Conservation (phyloP, 2,797 vertebrate species). For the Pseudocheirus occidentalis region DNA sequence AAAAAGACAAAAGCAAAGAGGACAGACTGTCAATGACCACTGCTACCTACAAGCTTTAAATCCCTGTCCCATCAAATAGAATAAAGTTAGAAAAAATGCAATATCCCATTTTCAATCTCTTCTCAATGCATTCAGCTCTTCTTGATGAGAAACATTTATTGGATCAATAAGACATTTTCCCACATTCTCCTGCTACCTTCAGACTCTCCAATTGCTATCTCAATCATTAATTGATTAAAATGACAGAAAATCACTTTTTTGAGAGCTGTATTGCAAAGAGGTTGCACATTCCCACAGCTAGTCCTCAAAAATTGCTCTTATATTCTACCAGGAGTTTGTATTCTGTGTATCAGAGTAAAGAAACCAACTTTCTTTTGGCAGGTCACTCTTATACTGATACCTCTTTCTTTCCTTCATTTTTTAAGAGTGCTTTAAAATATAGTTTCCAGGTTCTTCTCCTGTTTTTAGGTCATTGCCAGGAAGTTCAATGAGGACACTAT, state of each 20-base stretch:
- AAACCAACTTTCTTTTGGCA: background rate
- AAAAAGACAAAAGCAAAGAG: constrained; percentile 8
- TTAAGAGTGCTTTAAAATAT: background rate
- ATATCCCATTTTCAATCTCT: constrained; percentile 63
- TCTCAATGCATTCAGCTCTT: constrained; percentile 71
- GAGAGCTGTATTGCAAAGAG: constrained; percentile 29
- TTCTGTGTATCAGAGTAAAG: constrained; percentile 9
- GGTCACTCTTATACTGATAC: background rate
- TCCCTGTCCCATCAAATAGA: constrained; percentile 50
- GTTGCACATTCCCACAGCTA: background rate
- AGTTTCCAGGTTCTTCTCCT: background rate
- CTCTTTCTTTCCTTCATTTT: background rate
- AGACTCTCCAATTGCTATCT: constrained; percentile 68
- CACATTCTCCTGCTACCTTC: constrained; percentile 73
- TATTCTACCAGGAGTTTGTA: background rate
- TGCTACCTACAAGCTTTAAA: constrained; percentile 48
- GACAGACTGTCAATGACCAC: constrained; percentile 57
- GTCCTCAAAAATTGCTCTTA: constrained; percentile 13
- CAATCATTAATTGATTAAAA: constrained; percentile 80
- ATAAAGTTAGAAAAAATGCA: constrained; percentile 43
- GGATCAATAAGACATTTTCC: constrained; percentile 83
- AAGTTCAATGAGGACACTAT: background rate
- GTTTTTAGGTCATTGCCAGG: background rate
- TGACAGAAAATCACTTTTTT: constrained; percentile 51
- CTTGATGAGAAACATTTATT: constrained; percentile 67